Base-by-base conservation (phyloP, 2,888 invertebrate species). In the Leptinotarsa rubiginosa region DNA sequence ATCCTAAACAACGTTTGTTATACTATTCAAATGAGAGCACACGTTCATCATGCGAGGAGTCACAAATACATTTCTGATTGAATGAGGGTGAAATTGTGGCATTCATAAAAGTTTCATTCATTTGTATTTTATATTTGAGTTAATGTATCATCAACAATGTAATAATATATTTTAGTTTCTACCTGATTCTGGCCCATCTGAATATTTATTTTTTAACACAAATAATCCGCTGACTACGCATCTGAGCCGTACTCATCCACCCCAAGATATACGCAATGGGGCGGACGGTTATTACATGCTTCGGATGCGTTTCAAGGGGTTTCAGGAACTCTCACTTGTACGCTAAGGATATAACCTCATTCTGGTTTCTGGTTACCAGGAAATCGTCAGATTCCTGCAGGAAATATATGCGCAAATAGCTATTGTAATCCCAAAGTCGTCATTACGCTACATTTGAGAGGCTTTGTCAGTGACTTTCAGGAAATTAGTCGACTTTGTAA, bases 301-400 rank as follows among this genome's bases (percentile, higher is more conserved):
- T 54, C 52, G 31, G 54, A 68, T 68, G 31, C 52, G 20, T 68
- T 68, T 67, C 52, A 49, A 50, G 50, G 52, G 67, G 52, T 49
- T 67, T 67, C 47, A 59, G 59, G 59, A 59, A 59, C 22, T 59
- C 25, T 18, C 59, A 59, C 59, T 59, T 25, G 59, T 59, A 59
- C 59, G 25, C 59, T 22, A 25, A 67, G 67, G 52, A 67, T 66
- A 22, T 52, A 25, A 50, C 22, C 67, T 67, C 31, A 67, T 67
- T 67, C 41, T 18, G 18, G 41, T 31, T 41, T 68, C 52, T 62
- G 65, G 72, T 75, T 69, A 71, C 67, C 74, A 77, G 79, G 80
- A 80, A 79, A 80, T 79, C 73, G 76, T 69, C 62, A 64, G 72
- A 75, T 75, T 80, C 76, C 76, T 74, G 66, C 65, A 78, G 74